phyloP scores from a whole-genome alignment of 2,888 invertebrate genomes.

The Thymelicus lineola region DNA sequence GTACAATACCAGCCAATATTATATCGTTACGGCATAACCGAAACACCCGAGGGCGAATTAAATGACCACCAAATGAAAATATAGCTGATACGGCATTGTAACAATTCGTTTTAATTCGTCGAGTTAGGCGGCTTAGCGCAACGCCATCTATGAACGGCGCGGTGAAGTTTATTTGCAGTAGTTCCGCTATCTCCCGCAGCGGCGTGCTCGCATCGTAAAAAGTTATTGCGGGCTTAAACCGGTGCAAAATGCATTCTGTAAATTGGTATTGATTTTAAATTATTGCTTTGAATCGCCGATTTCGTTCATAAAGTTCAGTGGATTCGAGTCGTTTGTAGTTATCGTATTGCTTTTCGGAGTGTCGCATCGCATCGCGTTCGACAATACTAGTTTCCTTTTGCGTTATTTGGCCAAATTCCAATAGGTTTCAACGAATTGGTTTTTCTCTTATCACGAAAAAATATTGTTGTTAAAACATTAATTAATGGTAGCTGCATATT shows the following conservation, averaged over 20 bases:
- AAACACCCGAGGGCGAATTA: conserved; percentile 48
- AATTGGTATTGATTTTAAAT: conserved; percentile 48
- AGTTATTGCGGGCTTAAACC: conserved; percentile 44
- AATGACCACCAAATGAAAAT: conserved; percentile 63
- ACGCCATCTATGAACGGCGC: conserved; percentile 66
- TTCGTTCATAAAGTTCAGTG: conserved; percentile 34
- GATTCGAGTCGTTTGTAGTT: conserved; percentile 23
- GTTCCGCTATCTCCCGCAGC: conserved; percentile 57
- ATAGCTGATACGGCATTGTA: conserved; percentile 49
- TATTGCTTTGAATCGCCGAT: conserved; percentile 39
- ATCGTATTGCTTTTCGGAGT: conserved; percentile 24
- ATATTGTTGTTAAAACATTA: neutral
- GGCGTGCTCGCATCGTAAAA: conserved; percentile 56
- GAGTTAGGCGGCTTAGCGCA: conserved; percentile 54
- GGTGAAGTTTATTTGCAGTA: conserved; percentile 57
- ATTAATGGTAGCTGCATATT: no score
- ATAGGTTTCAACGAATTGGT: neutral
- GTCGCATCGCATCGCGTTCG: neutral
- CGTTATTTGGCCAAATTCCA: neutral
- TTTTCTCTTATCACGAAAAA: neutral
- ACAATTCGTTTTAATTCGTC: conserved; percentile 62
- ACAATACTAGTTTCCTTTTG: conserved; percentile 17
- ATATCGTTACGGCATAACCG: conserved; percentile 49
- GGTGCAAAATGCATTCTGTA: conserved; percentile 46
- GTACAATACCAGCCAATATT: conserved; percentile 51